phyloP scores from a whole-genome alignment of 2,113 vertebrate species.

The Tinamus guttatus region DNA sequence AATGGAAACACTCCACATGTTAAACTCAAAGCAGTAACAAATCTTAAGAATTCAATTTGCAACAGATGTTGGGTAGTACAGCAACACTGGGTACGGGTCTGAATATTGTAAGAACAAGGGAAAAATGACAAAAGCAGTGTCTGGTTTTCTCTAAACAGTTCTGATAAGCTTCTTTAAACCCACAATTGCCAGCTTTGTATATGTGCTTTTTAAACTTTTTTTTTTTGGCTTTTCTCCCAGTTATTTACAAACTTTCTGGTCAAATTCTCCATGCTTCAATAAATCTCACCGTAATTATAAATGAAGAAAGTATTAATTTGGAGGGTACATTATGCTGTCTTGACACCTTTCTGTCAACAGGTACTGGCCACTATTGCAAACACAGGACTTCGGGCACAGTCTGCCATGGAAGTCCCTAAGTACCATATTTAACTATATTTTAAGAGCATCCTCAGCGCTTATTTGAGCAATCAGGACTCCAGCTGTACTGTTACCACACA shows the following conservation, averaged over 20 bases:
- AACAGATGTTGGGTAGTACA: not conserved
- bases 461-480: not conserved
- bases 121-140: not conserved
- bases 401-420: not conserved
- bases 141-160: not conserved
- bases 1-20: not conserved
- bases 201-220: not conserved
- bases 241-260: not conserved
- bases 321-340: not conserved
- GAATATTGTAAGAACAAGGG: not conserved
- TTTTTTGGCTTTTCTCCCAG: not conserved
- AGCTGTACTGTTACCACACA: not conserved
- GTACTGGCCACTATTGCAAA: not conserved
- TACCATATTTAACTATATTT: not conserved
- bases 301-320: not conserved
- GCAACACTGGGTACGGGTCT: not conserved
- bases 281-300: not conserved
- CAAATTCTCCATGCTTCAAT: not conserved
- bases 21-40: not conserved
- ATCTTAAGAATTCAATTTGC: slow-evolving; percentile 12
- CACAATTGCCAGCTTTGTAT: not conserved
- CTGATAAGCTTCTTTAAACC: not conserved
- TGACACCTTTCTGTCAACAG: not conserved
- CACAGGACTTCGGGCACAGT: not conserved
- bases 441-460: not conserved